Percentiles rank a stretch among this genome's conserved stretches.
Evolutionary conservation across 1,140 invertebrate genomes (phyloP).

Genomic region (Bombus sylvicola): DNA sequence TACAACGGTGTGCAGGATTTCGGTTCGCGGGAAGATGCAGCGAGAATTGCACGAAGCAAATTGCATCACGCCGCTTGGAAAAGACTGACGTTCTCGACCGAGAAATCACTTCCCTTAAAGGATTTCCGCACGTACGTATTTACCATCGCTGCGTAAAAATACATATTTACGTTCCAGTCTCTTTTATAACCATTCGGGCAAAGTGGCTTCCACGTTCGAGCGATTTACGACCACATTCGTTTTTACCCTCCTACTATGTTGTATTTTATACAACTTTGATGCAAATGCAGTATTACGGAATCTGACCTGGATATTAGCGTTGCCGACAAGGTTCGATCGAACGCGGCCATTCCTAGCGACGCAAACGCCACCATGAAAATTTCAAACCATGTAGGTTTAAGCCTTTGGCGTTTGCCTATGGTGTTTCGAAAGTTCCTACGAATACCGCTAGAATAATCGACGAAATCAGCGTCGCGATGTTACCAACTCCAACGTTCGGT

Average conservation of each 20-base stretch:
- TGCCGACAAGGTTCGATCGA: background rate
- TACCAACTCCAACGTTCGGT: too few relatives aligned
- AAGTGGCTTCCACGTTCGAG: constrained; percentile 19
- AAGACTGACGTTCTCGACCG: background rate
- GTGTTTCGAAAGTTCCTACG: too few relatives aligned
- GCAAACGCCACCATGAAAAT: too few relatives aligned
- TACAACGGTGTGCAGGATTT: too few relatives aligned
- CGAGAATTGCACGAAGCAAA: background rate
- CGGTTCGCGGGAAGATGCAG: too few relatives aligned
- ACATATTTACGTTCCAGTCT: constrained; percentile 37
- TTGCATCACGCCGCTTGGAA: background rate
- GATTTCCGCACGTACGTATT: background rate
- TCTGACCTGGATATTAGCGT: background rate
- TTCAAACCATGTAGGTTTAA: too few relatives aligned
- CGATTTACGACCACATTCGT: constrained; percentile 29
- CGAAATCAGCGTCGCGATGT: too few relatives aligned
- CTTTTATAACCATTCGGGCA: constrained; percentile 26
- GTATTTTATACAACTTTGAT: constrained; percentile 11
- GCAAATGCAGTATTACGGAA: constrained; percentile 14
- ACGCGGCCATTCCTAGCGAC: background rate
- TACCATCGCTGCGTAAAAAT: background rate
- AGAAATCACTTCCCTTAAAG: constrained; percentile 6
- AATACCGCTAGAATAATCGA: too few relatives aligned
- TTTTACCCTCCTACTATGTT: background rate
- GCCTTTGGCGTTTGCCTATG: too few relatives aligned